phyloP scores from a whole-genome alignment of 2,797 vertebrate genomes.

The Gallirallus australis region DNA sequence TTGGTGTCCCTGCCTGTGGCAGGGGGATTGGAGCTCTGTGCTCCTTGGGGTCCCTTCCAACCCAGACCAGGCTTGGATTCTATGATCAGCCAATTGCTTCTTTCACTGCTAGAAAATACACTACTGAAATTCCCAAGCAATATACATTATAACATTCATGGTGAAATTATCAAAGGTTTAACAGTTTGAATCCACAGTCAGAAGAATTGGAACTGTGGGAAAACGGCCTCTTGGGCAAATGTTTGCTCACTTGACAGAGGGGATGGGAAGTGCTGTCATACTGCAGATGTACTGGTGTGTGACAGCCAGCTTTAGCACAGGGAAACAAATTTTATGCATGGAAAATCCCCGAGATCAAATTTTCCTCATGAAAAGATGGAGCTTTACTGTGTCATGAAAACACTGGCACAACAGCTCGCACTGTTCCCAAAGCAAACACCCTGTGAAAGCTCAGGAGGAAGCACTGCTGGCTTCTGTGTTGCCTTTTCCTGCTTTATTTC shows the following conservation, averaged over 20 bases:
- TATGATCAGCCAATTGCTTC: neutral
- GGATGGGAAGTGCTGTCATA: neutral
- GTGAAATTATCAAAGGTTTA: neutral
- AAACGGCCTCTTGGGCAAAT: neutral
- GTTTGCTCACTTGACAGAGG: neutral
- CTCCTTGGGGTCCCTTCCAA: too few species aligned
- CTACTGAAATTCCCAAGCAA: neutral
- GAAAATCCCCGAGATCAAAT: neutral
- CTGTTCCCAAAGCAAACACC: neutral
- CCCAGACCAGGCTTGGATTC: too few species aligned
- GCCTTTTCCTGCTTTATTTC: conserved; percentile 2
- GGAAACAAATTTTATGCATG: neutral
- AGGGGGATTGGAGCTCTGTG: too few species aligned
- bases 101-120: neutral
- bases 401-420: neutral
- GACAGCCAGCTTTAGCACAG: neutral
- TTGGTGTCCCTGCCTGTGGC: too few species aligned
- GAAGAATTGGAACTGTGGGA: neutral
- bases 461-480: neutral
- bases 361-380: neutral
- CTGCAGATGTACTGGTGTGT: neutral
- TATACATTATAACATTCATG: neutral
- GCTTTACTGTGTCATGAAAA: neutral
- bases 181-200: neutral
- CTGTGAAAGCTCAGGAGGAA: neutral